Percentiles rank a stretch among this genome's conserved stretches.
phyloP scores from a whole-genome alignment of 1,140 invertebrate genomes.

The Phymastichus coffea region DNA sequence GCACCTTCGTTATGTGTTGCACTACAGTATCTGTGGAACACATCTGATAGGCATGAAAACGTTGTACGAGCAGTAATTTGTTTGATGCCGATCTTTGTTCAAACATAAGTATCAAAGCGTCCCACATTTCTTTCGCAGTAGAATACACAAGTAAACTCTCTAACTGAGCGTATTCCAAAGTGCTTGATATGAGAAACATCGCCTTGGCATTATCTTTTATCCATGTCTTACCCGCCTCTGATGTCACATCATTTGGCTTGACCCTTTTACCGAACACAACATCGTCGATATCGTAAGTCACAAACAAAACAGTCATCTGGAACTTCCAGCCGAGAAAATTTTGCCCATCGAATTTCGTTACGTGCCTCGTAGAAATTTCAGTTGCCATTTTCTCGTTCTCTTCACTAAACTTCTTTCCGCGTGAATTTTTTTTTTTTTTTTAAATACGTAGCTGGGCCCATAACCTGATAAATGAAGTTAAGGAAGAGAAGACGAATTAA shows the following conservation, averaged over 20 bases:
- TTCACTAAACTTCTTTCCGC: no score
- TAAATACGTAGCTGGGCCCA: slow-evolving; percentile 2
- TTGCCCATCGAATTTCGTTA: slow-evolving; percentile 31
- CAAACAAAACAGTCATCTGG: slow-evolving; percentile 26
- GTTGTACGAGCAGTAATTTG: slow-evolving; percentile 19
- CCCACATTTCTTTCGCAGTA: slow-evolving; percentile 26
- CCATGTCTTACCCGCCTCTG: not conserved
- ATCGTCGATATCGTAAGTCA: slow-evolving; percentile 11
- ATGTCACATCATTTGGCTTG: not conserved
- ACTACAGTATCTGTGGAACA: not conserved
- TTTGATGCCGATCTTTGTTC: slow-evolving; percentile 28
- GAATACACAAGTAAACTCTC: slow-evolving; percentile 12
- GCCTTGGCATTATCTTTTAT: slow-evolving; percentile 3
- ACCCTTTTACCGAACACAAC: no score
- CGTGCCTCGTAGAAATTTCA: no score
- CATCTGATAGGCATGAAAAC: slow-evolving; percentile 28
- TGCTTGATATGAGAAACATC: slow-evolving; percentile 4
- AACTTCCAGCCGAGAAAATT: slow-evolving; percentile 46
- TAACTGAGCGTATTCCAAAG: slow-evolving; percentile 2
- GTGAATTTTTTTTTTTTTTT: not conserved
- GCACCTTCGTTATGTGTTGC: slow-evolving; percentile 26
- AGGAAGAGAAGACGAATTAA: not conserved
- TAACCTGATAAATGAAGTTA: slow-evolving; percentile 16
- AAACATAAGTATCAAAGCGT: slow-evolving; percentile 17
- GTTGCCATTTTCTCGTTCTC: no score